Evolutionary conservation across 2,113 vertebrate genomes (phyloP).

Genomic region (Trogon surrucura): DNA sequence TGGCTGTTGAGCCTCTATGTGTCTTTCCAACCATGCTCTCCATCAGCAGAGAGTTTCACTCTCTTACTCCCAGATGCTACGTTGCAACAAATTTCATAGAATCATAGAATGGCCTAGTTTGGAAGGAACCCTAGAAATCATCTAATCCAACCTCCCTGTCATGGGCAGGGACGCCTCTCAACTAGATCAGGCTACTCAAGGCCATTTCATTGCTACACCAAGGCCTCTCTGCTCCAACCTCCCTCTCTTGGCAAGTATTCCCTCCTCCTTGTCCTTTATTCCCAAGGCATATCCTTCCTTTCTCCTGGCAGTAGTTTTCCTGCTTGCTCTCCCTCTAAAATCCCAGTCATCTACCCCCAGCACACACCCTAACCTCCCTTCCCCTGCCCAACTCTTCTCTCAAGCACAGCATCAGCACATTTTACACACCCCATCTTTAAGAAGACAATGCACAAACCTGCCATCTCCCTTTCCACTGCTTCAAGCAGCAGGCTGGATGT

Average conservation of each 20-base stretch:
- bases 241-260: not conserved
- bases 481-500: not conserved
- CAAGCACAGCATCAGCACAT: not conserved
- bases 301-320: not conserved
- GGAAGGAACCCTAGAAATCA: too few relatives aligned
- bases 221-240: not conserved
- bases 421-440: not conserved
- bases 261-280: not conserved
- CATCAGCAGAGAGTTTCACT: not conserved
- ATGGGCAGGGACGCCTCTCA: too few relatives aligned
- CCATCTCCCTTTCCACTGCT: not conserved
- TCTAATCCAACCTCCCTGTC: too few relatives aligned
- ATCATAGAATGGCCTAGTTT: too few relatives aligned
- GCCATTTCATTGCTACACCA: not conserved
- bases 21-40: not conserved
- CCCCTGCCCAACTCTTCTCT: not conserved
- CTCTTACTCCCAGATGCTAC: not conserved
- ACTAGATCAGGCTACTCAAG: too few relatives aligned
- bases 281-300: not conserved
- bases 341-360: not conserved
- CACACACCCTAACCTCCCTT: not conserved
- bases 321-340: not conserved
- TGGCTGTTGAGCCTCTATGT: not conserved
- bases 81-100: not conserved
- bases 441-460: not conserved